Conservation (phyloP, 2,113 vertebrate species). For the Lynx canadensis region DNA sequence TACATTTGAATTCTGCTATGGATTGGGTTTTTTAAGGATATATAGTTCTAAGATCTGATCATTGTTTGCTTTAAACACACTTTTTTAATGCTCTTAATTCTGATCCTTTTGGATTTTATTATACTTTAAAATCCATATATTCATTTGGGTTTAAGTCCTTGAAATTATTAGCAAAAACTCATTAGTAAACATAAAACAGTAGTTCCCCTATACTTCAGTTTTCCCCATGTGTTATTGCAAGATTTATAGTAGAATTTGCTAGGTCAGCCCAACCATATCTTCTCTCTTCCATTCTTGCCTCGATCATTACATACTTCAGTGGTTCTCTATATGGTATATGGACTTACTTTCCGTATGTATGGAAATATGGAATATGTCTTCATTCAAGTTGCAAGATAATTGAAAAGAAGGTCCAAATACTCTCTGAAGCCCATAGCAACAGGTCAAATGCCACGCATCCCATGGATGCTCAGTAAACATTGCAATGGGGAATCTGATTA, state of each 20-base stretch:
- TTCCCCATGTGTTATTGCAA: not conserved
- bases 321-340: not conserved
- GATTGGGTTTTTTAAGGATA: not conserved
- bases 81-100: conserved; percentile 30
- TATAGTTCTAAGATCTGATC: not conserved
- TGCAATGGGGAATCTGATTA: not conserved
- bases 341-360: not conserved
- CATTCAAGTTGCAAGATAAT: not conserved
- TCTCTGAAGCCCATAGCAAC: not conserved
- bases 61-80: not conserved
- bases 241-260: not conserved
- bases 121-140: not conserved
- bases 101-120: not conserved
- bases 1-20: not conserved
- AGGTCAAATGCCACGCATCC: not conserved
- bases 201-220: not conserved
- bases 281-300: not conserved
- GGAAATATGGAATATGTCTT: not conserved
- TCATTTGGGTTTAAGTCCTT: not conserved
- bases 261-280: not conserved
- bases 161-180: not conserved
- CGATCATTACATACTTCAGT: not conserved
- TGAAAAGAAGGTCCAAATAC: not conserved
- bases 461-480: not conserved
- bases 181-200: not conserved